These are phyloP conservation scores for Halotydeus destructor DNA, from an alignment of 1,140 invertebrate species.

Conservation along the genomic window DNA sequence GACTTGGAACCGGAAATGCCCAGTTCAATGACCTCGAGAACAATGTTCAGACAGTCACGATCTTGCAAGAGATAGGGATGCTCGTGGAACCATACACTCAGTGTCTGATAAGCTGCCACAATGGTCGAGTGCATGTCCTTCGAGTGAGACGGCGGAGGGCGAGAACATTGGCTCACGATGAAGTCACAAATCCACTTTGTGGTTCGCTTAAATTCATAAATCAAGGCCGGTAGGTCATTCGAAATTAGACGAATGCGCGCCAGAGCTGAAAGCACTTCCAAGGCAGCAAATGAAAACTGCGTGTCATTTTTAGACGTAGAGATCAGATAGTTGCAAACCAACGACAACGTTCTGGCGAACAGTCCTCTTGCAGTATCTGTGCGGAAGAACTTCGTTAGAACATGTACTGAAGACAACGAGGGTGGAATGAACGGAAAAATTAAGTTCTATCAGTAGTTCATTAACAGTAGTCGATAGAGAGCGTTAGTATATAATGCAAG, in stretches of 20 bases:
- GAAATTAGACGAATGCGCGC: slow-evolving; percentile 62
- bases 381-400: no score
- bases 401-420: slow-evolving; percentile 15
- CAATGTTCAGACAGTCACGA: slow-evolving; percentile 69
- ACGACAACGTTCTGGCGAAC: slow-evolving; percentile 1
- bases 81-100: slow-evolving; percentile 73
- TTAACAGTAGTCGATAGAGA: no score
- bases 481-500: no score
- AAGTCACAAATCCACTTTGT: slow-evolving; percentile 96
- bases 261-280: slow-evolving; percentile 70
- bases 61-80: slow-evolving; percentile 59
- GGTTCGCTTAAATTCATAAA: slow-evolving; percentile 57
- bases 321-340: slow-evolving; percentile 9
- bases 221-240: slow-evolving; percentile 7
- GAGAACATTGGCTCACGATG: slow-evolving; percentile 80
- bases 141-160: slow-evolving; percentile 83
- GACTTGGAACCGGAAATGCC: slow-evolving; percentile 88
- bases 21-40: slow-evolving; percentile 87
- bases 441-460: no score
- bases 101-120: slow-evolving; percentile 76
- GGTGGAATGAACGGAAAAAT: no score
- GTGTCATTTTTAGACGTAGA: slow-evolving; percentile 33
- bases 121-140: slow-evolving; percentile 95
- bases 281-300: slow-evolving; percentile 66
- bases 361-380: slow-evolving; percentile 2